A percentile compares a stretch with the other conserved stretches of the same genome.
These are phyloP conservation scores for Pterophyllum scalare DNA, from an alignment of 2,113 vertebrate genomes.

Conservation along the genomic window DNA sequence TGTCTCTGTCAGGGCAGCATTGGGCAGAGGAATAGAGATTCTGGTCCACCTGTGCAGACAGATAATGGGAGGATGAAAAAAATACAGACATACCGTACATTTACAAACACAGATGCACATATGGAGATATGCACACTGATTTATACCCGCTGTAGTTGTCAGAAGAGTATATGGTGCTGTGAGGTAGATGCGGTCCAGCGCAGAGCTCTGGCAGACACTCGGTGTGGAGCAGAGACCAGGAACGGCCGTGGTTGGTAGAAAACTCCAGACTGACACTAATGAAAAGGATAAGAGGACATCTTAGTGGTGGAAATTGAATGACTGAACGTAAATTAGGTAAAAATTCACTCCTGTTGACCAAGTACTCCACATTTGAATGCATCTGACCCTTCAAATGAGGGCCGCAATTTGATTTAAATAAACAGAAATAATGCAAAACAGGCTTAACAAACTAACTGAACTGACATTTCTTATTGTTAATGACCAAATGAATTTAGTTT, in stretches of 20 bases:
- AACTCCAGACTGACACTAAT: conserved; percentile 92
- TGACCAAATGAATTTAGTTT: too few relatives aligned
- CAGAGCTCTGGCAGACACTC: conserved; percentile 96
- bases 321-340: not conserved
- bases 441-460: too few relatives aligned
- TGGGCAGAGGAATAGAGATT: conserved; percentile 94
- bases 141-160: conserved; percentile 96
- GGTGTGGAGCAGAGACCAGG: conserved; percentile 93
- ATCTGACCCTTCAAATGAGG: not conserved
- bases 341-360: not conserved
- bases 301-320: not conserved
- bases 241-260: conserved; percentile 94
- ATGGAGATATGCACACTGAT: not conserved
- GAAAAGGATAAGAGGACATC: not conserved
- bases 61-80: not conserved
- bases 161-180: conserved; percentile 95
- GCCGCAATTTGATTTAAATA: not conserved
- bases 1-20: conserved; percentile 89
- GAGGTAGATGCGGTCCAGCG: conserved; percentile 91
- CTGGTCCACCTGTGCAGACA: conserved; percentile 90
- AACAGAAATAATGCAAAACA: not conserved
- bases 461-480: too few relatives aligned
- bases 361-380: not conserved
- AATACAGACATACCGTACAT: not conserved
- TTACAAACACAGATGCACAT: not conserved